These are phyloP conservation scores for Calonectris borealis DNA, from an alignment of 2,113 vertebrate species.

Conservation along the genomic window DNA sequence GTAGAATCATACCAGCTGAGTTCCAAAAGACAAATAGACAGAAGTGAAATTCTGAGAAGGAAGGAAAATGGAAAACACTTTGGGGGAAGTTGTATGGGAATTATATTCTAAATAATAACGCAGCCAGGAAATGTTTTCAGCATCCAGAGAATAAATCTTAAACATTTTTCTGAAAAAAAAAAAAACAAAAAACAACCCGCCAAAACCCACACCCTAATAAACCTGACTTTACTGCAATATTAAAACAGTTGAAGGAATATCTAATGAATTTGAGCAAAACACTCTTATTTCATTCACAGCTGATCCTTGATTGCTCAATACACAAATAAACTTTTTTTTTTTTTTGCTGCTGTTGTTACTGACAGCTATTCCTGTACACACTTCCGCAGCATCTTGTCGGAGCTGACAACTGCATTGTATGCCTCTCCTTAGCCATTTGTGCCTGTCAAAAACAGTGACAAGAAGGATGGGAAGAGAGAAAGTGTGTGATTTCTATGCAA, in stretches of 20 bases:
- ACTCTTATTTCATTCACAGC: not conserved
- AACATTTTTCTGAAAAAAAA: not conserved
- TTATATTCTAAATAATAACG: not conserved
- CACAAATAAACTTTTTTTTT: not conserved
- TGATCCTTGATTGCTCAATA: not conserved
- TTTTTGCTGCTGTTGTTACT: not conserved
- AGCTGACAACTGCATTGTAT: not conserved
- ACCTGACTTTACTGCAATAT: not conserved
- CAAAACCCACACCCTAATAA: not conserved
- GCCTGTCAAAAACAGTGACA: not conserved
- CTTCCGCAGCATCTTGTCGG: not conserved
- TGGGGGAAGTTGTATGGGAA: not conserved
- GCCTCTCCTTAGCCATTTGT: not conserved
- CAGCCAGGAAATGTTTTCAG: not conserved
- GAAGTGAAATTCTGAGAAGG: not conserved
- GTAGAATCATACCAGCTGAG: not conserved
- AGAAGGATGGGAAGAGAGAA: not conserved
- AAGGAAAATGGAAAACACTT: not conserved
- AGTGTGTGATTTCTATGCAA: not conserved
- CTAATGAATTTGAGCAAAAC: not conserved
- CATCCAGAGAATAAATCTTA: not conserved
- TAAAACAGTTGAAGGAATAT: not conserved
- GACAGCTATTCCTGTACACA: not conserved
- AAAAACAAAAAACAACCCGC: not conserved
- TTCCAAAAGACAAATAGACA: not conserved